Percentiles rank a stretch among this genome's conserved stretches.
phyloP scores from a whole-genome alignment of 1,140 invertebrate genomes.

The Tribolium madens region DNA sequence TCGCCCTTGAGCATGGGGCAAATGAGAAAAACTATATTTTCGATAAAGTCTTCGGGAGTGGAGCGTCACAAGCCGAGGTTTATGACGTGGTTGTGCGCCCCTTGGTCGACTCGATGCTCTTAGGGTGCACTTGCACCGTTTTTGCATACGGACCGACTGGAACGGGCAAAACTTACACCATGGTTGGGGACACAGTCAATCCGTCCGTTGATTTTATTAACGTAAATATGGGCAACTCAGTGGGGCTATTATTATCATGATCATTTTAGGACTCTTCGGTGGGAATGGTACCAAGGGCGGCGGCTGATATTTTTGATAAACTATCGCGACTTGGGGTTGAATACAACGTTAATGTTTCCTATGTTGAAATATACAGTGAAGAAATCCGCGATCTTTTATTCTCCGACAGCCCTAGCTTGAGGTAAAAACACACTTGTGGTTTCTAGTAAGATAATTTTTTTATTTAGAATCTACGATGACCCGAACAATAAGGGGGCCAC shows the following conservation, averaged over 20 bases:
- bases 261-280: background rate
- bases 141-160: constrained; percentile 97
- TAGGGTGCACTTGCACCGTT: constrained; percentile 96
- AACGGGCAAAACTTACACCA: no score
- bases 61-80: constrained; percentile 89
- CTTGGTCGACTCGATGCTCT: constrained; percentile 92
- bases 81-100: constrained; percentile 93
- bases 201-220: no score
- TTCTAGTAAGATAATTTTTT: no score
- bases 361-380: constrained; percentile 96
- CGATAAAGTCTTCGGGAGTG: constrained; percentile 88
- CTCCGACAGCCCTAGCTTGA: constrained; percentile 83
- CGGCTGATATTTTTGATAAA: background rate
- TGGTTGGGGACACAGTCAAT: no score
- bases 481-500: constrained; percentile 73
- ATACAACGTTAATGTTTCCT: constrained; percentile 91
- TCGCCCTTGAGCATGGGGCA: no score
- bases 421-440: no score
- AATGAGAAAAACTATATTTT: no score
- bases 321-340: background rate
- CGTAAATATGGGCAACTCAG: constrained; percentile 65
- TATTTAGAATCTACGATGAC: constrained; percentile 54
- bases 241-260: background rate
- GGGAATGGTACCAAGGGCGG: background rate
- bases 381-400: constrained; percentile 91